Base-by-base conservation (phyloP, 1,140 invertebrate species). In the Calephelis virginiensis region DNA sequence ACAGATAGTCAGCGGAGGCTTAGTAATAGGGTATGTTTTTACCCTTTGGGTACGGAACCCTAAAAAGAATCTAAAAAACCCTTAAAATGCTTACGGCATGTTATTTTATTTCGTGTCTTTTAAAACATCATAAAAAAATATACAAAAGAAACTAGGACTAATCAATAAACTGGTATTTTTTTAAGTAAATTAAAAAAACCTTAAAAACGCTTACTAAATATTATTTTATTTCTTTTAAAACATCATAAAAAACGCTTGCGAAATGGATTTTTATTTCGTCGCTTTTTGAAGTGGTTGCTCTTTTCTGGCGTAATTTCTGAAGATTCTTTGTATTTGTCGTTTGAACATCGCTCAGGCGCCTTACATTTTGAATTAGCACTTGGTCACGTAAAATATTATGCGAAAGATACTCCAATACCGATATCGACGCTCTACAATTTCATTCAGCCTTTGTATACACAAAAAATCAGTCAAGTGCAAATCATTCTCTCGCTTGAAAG, bases 341-440 rank as follows among this genome's bases (percentile, higher is more conserved):
- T 50, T 37, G 53, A 56, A 56, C 11, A 56, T 56, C 53, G 28
- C 53, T 56, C 53, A 38, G 28, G 28, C 53, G 28, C 17, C 28
- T 61, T 17, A 61, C 60, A 40, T 43, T 43, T 61, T 61, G n/a
- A 61, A 61, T 43, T 40, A 61, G 60, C 60, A 43, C 43, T 61
- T 45, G 43, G 60, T 43, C 60, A 61, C 38, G 60, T 46, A 46
- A 45, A 46, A 61, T 43, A 61, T 43, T 46, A 61, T 61, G 40
- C 40, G 43, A 61, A 61, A 61, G 43, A 61, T 61, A 14, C 43
- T 61, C 43, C 43, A n/a, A 61, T 61, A 40, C 60, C 13, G n/a
- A 61, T 40, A 43, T 11, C 14, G 60, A 61, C 38, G 43, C 38
- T 61, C 43, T 43, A 43, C 60, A 61, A 43, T 46, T 43, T 17